phyloP scores from a whole-genome alignment of 2,797 vertebrate species.

The Pseudocheirus occidentalis region DNA sequence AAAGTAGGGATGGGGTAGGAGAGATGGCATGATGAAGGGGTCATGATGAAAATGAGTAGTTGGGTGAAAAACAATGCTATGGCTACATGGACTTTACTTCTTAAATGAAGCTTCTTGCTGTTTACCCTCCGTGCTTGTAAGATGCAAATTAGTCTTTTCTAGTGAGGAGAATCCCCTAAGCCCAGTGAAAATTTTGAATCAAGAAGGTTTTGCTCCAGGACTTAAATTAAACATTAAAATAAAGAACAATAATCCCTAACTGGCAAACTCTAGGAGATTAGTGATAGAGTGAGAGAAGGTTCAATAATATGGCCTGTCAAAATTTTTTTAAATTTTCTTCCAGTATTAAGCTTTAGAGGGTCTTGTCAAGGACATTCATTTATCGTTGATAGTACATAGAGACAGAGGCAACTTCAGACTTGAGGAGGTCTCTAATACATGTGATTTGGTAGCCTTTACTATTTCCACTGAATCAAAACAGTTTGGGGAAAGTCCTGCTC shows the following conservation, averaged over 20 bases:
- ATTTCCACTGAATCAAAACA: neutral
- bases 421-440: neutral
- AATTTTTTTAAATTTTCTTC: neutral
- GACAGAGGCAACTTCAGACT: slow-evolving; percentile 37
- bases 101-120: neutral
- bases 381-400: slow-evolving; percentile 55
- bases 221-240: neutral
- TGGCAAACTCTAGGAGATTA: neutral
- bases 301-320: neutral
- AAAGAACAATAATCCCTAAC: neutral
- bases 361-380: neutral
- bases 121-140: neutral
- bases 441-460: neutral
- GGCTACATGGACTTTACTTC: neutral
- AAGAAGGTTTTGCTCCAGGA: neutral
- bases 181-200: neutral
- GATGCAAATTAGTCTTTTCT: neutral
- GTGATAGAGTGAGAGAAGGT: neutral
- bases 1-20: neutral
- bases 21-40: slow-evolving; percentile 13
- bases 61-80: neutral
- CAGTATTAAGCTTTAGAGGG: neutral
- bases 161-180: neutral
- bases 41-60: neutral
- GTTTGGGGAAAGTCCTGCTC: neutral